phyloP scores from a whole-genome alignment of 2,113 vertebrate genomes.

The Cyphomyrus plagiostoma region DNA sequence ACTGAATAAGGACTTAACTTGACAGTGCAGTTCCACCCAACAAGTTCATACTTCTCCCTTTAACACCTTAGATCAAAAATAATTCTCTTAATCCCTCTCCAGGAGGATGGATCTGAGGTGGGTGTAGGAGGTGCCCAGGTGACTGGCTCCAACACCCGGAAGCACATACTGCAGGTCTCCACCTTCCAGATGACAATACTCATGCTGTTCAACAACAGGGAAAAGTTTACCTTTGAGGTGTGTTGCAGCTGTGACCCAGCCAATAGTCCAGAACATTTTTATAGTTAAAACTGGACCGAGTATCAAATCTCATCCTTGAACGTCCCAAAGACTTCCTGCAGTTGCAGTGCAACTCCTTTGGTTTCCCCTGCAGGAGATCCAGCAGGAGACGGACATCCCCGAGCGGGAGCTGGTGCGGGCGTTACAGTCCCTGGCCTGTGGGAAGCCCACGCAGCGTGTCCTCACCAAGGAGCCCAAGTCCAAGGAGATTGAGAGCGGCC shows the following conservation, averaged over 20 bases:
- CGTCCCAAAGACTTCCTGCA: not conserved
- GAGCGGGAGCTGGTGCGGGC: slow-evolving; percentile 91
- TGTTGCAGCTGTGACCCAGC: not conserved
- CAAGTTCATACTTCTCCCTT: not conserved
- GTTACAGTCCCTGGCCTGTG: slow-evolving; percentile 90
- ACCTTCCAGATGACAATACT: slow-evolving; percentile 99
- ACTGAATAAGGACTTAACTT: not conserved
- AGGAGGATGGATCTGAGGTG: slow-evolving; percentile 95
- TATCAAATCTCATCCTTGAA: not conserved
- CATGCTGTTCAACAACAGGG: slow-evolving; percentile 98
- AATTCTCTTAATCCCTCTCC: not conserved
- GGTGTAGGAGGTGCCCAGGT: slow-evolving; percentile 89
- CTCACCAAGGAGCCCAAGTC: slow-evolving; percentile 96
- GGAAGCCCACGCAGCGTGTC: slow-evolving; percentile 90
- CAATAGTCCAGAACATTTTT: not conserved
- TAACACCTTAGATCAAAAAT: not conserved
- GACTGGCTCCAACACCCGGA: slow-evolving; percentile 89
- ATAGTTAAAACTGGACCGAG: not conserved
- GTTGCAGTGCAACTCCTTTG: not conserved
- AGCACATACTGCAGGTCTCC: slow-evolving; percentile 96
- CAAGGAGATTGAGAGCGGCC: slow-evolving; percentile 94
- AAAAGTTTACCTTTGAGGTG: slow-evolving; percentile 94
- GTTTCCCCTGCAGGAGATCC: slow-evolving; percentile 75
- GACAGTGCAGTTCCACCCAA: not conserved
- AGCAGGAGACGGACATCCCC: slow-evolving; percentile 94